phyloP scores from a whole-genome alignment of 2,888 invertebrate species.

The Hyposoter dolosus region DNA sequence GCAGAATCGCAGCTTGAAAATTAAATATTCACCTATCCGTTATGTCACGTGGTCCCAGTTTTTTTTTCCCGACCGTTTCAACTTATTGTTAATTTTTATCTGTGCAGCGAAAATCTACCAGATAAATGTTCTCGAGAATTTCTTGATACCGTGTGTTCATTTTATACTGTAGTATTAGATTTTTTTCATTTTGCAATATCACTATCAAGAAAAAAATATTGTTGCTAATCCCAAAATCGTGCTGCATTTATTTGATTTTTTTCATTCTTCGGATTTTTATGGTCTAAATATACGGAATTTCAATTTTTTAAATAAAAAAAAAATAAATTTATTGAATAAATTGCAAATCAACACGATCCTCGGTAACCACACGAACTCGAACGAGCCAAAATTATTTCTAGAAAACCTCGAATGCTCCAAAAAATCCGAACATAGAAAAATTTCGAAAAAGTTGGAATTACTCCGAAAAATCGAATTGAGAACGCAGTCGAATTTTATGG shows the following conservation, averaged over 20 bases:
- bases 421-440: not conserved
- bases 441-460: not conserved
- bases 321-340: not conserved
- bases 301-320: not conserved
- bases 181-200: not conserved
- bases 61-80: slow-evolving; percentile 8
- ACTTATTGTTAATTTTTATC: not conserved
- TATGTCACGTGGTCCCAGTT: not conserved
- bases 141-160: not conserved
- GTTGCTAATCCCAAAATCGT: not conserved
- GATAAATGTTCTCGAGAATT: not conserved
- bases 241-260: not conserved
- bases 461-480: not conserved
- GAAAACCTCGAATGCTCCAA: not conserved
- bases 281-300: not conserved
- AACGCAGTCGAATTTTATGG: not conserved
- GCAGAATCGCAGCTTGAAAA: slow-evolving; percentile 81
- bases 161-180: not conserved
- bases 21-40: not conserved
- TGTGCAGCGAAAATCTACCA: not conserved
- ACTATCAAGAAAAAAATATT: not conserved
- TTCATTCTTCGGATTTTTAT: not conserved
- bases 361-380: not conserved
- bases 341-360: not conserved
- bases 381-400: not conserved